Evolutionary conservation across 2,888 invertebrate genomes (phyloP).

Genomic region (Auanema sp.): DNA sequence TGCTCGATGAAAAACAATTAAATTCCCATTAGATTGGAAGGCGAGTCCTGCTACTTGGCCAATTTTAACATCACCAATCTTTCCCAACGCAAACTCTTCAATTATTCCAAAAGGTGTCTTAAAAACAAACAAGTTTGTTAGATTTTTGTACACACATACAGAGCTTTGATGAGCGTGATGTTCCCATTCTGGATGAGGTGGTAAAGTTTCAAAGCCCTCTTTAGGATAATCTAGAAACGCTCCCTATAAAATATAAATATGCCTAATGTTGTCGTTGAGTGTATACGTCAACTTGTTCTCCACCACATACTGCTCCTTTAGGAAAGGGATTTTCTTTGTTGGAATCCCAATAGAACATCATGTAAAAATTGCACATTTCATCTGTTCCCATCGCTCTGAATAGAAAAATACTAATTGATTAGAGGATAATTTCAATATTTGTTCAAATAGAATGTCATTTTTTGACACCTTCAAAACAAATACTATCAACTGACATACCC

Average conservation of each 20-base stretch:
- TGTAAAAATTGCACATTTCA: constrained; percentile 70
- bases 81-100: constrained; percentile 39
- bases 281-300: constrained; percentile 14
- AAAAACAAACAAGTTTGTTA: constrained; percentile 4
- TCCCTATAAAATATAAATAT: constrained; percentile 9
- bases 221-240: constrained; percentile 48
- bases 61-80: constrained; percentile 65
- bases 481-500: constrained; percentile 65
- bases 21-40: constrained; percentile 76
- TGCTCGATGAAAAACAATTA: constrained; percentile 83
- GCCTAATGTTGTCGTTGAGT: neutral
- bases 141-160: constrained; percentile 6
- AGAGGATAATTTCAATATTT: neutral
- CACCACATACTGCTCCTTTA: constrained; percentile 55
- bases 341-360: constrained; percentile 66
- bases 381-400: constrained; percentile 66
- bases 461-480: neutral
- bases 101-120: constrained; percentile 58
- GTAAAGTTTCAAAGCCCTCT: constrained; percentile 33
- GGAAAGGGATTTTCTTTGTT: constrained; percentile 61
- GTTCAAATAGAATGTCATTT: neutral
- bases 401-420: neutral
- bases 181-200: constrained; percentile 64
- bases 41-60: constrained; percentile 80
- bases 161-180: constrained; percentile 64